Evolutionary conservation across 1,140 invertebrate genomes (phyloP), one percentile per base, ranked within the genome.

Genomic region (Cydia pomonella): DNA sequence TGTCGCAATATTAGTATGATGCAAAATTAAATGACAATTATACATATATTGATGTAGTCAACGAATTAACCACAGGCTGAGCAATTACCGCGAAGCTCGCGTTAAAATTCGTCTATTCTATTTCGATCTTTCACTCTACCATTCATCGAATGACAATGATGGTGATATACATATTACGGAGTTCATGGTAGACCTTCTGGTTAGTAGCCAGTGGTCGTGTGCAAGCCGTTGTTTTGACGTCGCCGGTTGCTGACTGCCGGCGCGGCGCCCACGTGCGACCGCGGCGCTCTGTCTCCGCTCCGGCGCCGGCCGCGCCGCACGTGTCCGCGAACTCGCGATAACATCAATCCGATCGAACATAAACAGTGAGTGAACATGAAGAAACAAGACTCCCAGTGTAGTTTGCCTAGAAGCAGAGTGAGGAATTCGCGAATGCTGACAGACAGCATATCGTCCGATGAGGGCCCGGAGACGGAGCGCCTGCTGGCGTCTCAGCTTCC

Each of bases 381-480:
- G 82, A 89, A 82, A 77, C 78, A 80, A 76, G 84, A 82, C 59
- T 84, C 84, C n/a, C 83, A 83, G 62, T 79, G 78, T 69, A 83
- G 77, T 73, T 72, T 85, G 75, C 81, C 76, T 12, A 80, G 82
- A 80, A 78, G 77, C n/a, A 75, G 38, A 18, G 81, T 86, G 77
- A 87, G 84, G 78, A 82, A 86, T 27, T 73, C 81, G 27, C 84
- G 84, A 73, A 79, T 85, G 76, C 84, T 89, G 47, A 88, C 84
- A 64, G 91, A 93, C 72, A 92, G 90, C 76, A 78, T 89, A 66
- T 92, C 91, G 33, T 91, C 89, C 53, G 87, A 89, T 73, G 91
- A 89, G 66, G 90, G 89, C 38, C 88, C 90, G 62, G 91, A 93
- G 83, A 87, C 92, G 2, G 91, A 93, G 75, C 86, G 85, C 7